Evolutionary conservation across 2,888 invertebrate species (phyloP), one percentile per base, ranked within the genome.

Genomic region (Hecatera dysodea): DNA sequence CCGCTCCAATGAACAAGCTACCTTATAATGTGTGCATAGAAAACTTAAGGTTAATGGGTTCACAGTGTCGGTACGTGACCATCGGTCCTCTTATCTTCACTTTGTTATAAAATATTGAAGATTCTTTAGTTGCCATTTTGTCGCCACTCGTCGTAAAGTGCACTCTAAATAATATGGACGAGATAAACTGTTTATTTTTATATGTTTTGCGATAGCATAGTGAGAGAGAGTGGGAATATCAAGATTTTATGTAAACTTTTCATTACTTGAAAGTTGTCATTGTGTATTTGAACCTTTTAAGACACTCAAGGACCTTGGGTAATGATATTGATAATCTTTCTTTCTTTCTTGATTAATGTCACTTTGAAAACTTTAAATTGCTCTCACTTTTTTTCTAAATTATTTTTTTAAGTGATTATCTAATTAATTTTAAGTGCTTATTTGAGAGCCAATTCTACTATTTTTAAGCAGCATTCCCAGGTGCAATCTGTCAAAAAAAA

Each of bases 61-160:
- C 81, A 80, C 6, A 17, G 56, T 33, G 57, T 22, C 44, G 50
- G 36, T 59, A 75, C 44, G 61, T 77, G 75, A 62, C 76, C 76
- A 80, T 65, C 27, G 42, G 42, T 19, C n/a, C 68, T 7, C 39
- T 66, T 69, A 74, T 77, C 67, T 74, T 36, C 22, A 29, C 67
- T 53, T 8, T 29, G 44, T 61, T 72, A 60, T 78, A 69, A 80
- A 78, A 80, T 78, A 78, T 80, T 75, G 80, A 75, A 80, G 76
- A 69, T 62, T 68, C 24, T 53, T n/a, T 65, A 61, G 50, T 57
- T 53, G 72, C 52, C 56, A 78, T 80, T 75, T 65, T 69, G 76
- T 75, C 80, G 22, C 53, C 46, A 62, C 75, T 65, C 44, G 12
- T 2, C 55, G 9, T 66, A 62, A 80, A 78, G 70, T 75, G 80